Evolutionary conservation across 2,888 invertebrate genomes (phyloP), one percentile per base, ranked within the genome.

Genomic region (Drosophila sordidapex): DNA sequence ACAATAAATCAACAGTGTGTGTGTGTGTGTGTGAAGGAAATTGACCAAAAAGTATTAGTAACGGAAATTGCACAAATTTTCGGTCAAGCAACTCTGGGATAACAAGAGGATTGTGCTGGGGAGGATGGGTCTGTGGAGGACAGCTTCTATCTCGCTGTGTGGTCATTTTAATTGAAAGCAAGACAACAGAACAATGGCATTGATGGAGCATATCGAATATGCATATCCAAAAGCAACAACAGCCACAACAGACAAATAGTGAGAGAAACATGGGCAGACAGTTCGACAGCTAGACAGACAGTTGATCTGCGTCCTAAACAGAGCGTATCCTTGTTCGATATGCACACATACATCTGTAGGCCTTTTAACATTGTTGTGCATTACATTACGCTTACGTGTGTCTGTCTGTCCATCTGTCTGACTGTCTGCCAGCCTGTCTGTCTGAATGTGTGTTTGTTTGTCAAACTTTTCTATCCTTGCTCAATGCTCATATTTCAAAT

Each of bases 41-140:
- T 88, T 86, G 88, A 86, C 78, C 85, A 86, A 86, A 86, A 86
- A 86, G 85, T 86, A 86, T 86, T 86, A 88, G 85, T 88, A 86
- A 88, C 82, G 88, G 85, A 88, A 86, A 86, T 86, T 86, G 88
- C 88, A 86, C 88, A 88, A 82, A 86, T 83, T 86, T 80, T 78
- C 76, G 78, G 78, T 76, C 78, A 79, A 79, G 76, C 72, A 79
- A 68, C 79, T 68, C 21, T 40, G 68, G 68, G 70, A 71, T 49
- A 66, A 57, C 43, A 48, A 48, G 53, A 29, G 31, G 5, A 15
- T 2, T 25, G 36, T 18, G 27, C 33, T 29, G 40, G 3, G 29
- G 11, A 35, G 15, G 25, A 38, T 18, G 35, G 31, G 35, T 8
- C 21, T 21, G 46, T 36, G 53, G 38, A 8, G n/a, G 54, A 40